A percentile compares a stretch with the other conserved stretches of the same genome.
Evolutionary conservation across 2,888 invertebrate species (phyloP).

Genomic region (Stegophylla sp.): DNA sequence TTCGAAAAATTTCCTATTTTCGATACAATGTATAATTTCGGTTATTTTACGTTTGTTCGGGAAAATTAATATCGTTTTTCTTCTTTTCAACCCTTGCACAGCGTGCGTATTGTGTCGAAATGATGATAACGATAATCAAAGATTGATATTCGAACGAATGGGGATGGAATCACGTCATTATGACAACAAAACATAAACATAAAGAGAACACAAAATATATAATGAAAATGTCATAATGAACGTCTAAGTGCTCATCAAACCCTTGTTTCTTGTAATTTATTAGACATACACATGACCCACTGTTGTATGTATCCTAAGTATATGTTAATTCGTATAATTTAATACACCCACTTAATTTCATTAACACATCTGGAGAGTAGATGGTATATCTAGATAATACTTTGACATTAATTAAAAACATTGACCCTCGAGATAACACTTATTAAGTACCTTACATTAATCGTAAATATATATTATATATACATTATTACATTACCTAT

Average conservation of each 20-base stretch:
- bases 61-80: too few relatives aligned
- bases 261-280: slow-evolving; percentile 31
- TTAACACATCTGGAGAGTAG: slow-evolving; percentile 9
- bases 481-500: not conserved
- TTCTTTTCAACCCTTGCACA: too few relatives aligned
- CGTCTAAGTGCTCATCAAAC: slow-evolving; percentile 17
- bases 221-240: slow-evolving; percentile 18
- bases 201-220: not conserved
- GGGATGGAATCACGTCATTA: slow-evolving; percentile 9
- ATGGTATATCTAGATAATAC: not conserved
- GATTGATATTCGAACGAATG: not conserved
- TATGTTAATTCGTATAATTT: slow-evolving; percentile 13
- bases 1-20: too few relatives aligned
- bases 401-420: slow-evolving; percentile 20
- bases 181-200: not conserved
- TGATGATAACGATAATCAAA: not conserved
- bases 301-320: not conserved
- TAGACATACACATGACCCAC: slow-evolving; percentile 9
- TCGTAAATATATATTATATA: not conserved
- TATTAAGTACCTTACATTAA: not conserved
- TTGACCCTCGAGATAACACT: slow-evolving; percentile 9
- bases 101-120: not conserved
- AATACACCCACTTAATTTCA: slow-evolving; percentile 1
- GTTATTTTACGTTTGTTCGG: too few relatives aligned
- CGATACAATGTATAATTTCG: too few relatives aligned